A percentile compares a stretch with the other conserved stretches of the same genome.
Evolutionary conservation across 2,888 invertebrate genomes (phyloP).

Genomic region (Allygus modestus): DNA sequence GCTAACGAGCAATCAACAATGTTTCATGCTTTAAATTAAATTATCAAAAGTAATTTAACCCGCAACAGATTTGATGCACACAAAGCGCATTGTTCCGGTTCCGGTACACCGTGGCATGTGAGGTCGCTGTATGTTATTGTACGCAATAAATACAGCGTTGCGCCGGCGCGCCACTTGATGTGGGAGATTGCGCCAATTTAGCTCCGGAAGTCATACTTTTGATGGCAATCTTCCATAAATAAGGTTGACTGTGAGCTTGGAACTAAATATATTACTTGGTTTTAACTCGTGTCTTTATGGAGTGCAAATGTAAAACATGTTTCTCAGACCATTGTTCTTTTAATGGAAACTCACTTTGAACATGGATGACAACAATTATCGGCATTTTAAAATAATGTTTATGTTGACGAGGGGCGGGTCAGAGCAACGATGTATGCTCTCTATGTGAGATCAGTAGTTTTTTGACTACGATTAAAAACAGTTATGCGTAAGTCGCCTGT

Average conservation of each 20-base stretch:
- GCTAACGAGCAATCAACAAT: no score
- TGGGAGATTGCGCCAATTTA: conserved; percentile 22
- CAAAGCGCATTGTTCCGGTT: background rate
- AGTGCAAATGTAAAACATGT: no score
- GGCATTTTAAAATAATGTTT: no score
- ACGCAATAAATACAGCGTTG: conserved; percentile 5
- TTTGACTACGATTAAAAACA: no score
- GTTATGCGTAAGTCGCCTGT: no score
- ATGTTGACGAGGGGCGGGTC: no score
- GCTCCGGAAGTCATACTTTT: conserved; percentile 12
- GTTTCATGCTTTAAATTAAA: background rate
- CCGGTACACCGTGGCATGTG: background rate
- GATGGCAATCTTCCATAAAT: conserved; percentile 10
- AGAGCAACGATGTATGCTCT: no score
- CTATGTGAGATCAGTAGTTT: no score
- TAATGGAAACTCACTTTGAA: no score
- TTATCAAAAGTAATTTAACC: background rate
- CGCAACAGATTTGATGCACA: background rate
- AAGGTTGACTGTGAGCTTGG: conserved; percentile 1
- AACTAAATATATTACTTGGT: background rate
- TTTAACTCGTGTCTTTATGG: background rate
- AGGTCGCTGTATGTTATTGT: background rate
- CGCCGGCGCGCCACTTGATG: background rate
- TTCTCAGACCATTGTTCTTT: no score
- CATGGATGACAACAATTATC: no score